Conservation (phyloP, 2,888 invertebrate genomes). For the Athetis lepigone region DNA sequence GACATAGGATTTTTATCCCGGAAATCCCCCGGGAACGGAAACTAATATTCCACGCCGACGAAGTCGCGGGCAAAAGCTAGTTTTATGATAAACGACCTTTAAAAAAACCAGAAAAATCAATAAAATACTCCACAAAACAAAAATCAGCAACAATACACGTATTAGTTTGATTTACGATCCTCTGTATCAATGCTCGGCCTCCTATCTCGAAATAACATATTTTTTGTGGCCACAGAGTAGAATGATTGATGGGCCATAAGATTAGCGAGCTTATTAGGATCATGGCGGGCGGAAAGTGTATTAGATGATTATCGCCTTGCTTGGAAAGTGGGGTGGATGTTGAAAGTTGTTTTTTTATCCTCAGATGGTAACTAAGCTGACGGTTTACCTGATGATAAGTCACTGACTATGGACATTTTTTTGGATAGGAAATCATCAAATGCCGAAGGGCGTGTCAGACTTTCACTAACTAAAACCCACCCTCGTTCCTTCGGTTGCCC, state of each 20-base stretch:
- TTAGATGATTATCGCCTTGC: slow-evolving; percentile 48
- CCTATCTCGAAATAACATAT: slow-evolving; percentile 33
- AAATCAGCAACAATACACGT: slow-evolving; percentile 40
- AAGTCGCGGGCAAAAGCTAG: too few relatives aligned
- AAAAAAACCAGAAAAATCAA: not conserved
- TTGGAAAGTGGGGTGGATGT: slow-evolving; percentile 2
- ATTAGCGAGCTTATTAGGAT: slow-evolving; percentile 56
- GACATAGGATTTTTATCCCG: too few relatives aligned
- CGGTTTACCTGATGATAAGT: too few relatives aligned
- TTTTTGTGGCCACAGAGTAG: slow-evolving; percentile 46
- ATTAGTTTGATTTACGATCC: slow-evolving; percentile 52
- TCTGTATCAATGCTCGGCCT: slow-evolving; percentile 41
- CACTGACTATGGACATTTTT: too few relatives aligned
- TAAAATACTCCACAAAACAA: not conserved
- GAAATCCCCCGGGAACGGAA: too few relatives aligned
- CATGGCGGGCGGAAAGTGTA: slow-evolving; percentile 50
- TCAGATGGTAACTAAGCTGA: not conserved
- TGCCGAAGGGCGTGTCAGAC: too few relatives aligned
- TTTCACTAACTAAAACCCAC: too few relatives aligned
- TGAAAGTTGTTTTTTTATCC: not conserved
- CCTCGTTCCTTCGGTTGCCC: too few relatives aligned
- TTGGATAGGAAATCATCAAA: too few relatives aligned
- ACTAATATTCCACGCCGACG: too few relatives aligned
- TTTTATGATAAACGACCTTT: too few relatives aligned
- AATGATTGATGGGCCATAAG: slow-evolving; percentile 55